phyloP scores from a whole-genome alignment of 2,113 vertebrate genomes.

The Neomonachus schauinslandi region DNA sequence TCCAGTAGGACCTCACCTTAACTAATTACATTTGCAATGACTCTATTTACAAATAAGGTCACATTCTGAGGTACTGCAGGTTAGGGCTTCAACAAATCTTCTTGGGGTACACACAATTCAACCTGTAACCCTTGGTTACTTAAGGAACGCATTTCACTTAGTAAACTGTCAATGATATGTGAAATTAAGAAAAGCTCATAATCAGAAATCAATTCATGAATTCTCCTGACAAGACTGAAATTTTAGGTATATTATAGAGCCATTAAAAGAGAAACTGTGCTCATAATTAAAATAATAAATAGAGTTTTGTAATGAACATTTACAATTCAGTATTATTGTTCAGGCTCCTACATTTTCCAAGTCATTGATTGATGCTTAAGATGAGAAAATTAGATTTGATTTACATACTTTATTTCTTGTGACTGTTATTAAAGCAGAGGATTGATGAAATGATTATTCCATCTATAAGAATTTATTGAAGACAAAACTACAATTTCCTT shows the following conservation, averaged over 20 bases:
- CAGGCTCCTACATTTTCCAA: not conserved
- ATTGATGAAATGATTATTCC: slow-evolving; percentile 66
- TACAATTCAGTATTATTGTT: not conserved
- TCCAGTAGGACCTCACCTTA: not conserved
- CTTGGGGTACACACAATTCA: not conserved
- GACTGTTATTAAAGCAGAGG: slow-evolving; percentile 30
- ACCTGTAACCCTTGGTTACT: not conserved
- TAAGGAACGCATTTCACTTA: not conserved
- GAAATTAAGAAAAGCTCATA: not conserved
- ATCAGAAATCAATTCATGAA: not conserved
- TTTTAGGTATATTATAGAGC: not conserved
- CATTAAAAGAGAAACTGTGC: not conserved
- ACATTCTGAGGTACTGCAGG: not conserved
- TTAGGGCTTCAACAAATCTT: not conserved
- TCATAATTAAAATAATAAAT: slow-evolving; percentile 54
- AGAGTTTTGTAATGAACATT: not conserved
- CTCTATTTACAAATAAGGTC: not conserved
- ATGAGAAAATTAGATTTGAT: slow-evolving; percentile 60
- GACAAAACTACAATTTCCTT: slow-evolving; percentile 4
- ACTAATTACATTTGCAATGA: not conserved
- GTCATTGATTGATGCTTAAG: slow-evolving; percentile 41
- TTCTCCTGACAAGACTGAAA: not conserved
- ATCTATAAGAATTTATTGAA: slow-evolving; percentile 3
- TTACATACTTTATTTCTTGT: slow-evolving; percentile 59
- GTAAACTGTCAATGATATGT: not conserved